Evolutionary conservation across 2,113 vertebrate genomes (phyloP).

Genomic region (Vanacampus margaritifer): DNA sequence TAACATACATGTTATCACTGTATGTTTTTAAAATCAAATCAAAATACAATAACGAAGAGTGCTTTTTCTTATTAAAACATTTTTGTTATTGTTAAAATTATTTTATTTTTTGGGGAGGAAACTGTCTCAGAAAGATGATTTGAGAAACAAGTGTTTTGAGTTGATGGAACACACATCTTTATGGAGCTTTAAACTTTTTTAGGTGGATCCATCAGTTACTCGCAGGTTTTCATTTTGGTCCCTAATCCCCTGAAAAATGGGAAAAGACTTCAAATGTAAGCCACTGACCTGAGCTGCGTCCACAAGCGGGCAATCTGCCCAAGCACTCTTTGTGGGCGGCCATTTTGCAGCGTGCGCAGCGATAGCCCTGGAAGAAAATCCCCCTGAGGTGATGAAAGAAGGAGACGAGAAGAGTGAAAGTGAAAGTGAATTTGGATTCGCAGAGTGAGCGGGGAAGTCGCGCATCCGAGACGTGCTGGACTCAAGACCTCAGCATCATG

Average conservation of each 20-base stretch:
- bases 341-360: slow-evolving; percentile 82
- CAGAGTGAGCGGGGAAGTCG: neutral
- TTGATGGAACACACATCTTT: too few relatives aligned
- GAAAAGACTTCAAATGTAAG: neutral
- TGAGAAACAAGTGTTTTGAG: too few relatives aligned
- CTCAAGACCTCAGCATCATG: slow-evolving; percentile 94
- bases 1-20: too few relatives aligned
- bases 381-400: slow-evolving; percentile 70
- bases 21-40: too few relatives aligned
- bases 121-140: too few relatives aligned
- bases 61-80: too few relatives aligned
- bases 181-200: too few relatives aligned
- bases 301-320: slow-evolving; percentile 80
- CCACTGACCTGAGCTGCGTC: slow-evolving; percentile 73
- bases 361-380: slow-evolving; percentile 91
- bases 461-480: neutral
- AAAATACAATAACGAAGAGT: too few relatives aligned
- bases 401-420: neutral
- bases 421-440: neutral
- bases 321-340: slow-evolving; percentile 93
- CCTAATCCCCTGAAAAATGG: slow-evolving; percentile 18
- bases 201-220: neutral
- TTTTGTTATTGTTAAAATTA: too few relatives aligned
- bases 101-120: too few relatives aligned
- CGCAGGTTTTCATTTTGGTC: too few relatives aligned